phyloP scores from a whole-genome alignment of 2,797 vertebrate species.

The Numenius phaeopus region DNA sequence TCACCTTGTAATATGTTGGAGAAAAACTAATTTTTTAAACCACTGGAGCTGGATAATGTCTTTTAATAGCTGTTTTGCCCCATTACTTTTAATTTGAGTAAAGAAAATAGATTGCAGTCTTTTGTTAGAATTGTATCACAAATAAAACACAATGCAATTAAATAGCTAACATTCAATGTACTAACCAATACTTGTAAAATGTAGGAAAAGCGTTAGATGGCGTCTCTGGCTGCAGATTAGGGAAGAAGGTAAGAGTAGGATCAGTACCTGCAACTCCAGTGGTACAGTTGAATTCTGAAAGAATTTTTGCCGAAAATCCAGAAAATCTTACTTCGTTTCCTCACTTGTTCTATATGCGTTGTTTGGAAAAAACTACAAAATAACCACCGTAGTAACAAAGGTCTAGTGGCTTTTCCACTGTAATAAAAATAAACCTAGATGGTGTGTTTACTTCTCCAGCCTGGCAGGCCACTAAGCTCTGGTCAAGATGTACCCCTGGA shows the following conservation, averaged over 20 bases:
- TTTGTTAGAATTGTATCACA: slow-evolving; percentile 38
- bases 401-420: neutral
- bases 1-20: slow-evolving; percentile 32
- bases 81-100: slow-evolving; percentile 75
- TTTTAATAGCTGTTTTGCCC: slow-evolving; percentile 70
- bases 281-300: neutral
- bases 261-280: neutral
- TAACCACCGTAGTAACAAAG: neutral
- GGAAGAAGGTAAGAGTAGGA: neutral
- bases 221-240: neutral
- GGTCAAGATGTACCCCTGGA: neutral
- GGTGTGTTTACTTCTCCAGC: neutral
- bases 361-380: neutral
- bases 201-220: neutral
- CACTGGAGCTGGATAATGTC: slow-evolving; percentile 74
- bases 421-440: neutral
- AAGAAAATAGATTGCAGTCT: slow-evolving; percentile 20
- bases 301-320: neutral
- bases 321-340: neutral
- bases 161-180: neutral
- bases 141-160: slow-evolving; percentile 45
- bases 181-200: neutral
- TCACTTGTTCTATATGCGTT: neutral
- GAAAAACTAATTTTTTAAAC: slow-evolving; percentile 79
- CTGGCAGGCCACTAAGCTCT: no score